A percentile compares a stretch with the other conserved stretches of the same genome.
Conservation (phyloP, 2,113 vertebrate genomes). For the Cololabis saira region DNA sequence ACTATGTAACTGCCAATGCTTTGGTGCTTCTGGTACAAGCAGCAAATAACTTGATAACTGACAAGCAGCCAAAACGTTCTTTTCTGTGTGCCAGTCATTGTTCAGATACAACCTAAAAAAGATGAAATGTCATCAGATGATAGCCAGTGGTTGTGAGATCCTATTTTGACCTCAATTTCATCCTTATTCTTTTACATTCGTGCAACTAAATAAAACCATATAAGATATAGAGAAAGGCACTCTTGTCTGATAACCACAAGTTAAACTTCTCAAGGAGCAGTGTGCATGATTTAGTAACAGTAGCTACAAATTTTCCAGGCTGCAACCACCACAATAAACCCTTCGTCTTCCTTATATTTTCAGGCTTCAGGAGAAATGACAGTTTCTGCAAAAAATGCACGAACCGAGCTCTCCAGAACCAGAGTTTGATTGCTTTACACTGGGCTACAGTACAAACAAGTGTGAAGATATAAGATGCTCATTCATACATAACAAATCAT, state of each 20-base stretch:
- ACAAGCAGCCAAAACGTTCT: background rate
- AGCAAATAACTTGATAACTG: background rate
- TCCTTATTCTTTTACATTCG: background rate
- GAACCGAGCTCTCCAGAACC: background rate
- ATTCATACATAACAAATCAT: background rate
- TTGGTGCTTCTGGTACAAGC: background rate
- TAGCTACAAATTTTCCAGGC: background rate
- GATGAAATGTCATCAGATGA: background rate
- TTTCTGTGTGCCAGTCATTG: background rate
- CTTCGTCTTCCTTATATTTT: background rate
- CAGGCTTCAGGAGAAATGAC: background rate
- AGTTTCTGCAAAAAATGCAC: background rate
- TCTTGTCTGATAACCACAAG: background rate
- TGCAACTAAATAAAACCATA: too few relatives aligned
- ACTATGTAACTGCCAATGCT: background rate
- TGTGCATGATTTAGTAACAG: background rate
- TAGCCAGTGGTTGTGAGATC: background rate
- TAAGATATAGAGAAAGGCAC: background rate
- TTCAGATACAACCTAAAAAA: background rate
- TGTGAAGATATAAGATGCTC: background rate
- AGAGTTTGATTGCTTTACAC: background rate
- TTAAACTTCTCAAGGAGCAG: background rate
- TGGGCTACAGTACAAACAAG: background rate
- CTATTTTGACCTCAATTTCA: background rate
- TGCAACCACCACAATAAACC: background rate